Conservation (phyloP, 2,888 invertebrate genomes). For the Lathronympha strigana region DNA sequence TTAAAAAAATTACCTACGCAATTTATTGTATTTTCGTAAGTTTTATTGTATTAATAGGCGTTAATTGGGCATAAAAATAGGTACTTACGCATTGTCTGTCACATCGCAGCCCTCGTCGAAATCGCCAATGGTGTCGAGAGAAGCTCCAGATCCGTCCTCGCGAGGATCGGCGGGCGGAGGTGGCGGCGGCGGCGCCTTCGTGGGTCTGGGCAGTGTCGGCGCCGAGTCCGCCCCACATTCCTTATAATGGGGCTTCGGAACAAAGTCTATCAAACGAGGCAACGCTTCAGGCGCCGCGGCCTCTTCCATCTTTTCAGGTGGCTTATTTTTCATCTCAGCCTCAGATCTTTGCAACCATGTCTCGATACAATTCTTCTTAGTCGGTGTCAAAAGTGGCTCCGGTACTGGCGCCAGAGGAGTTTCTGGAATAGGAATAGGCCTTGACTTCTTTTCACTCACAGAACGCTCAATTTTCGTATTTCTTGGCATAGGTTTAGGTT, state of each 20-base stretch:
- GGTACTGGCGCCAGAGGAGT: slow-evolving; percentile 59
- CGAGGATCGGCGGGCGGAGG: slow-evolving; percentile 70
- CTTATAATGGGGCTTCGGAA: slow-evolving; percentile 85
- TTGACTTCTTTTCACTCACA: slow-evolving; percentile 71
- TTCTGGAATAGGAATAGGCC: slow-evolving; percentile 65
- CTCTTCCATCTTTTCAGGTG: slow-evolving; percentile 71
- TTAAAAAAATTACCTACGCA: background rate
- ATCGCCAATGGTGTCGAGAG: slow-evolving; percentile 89
- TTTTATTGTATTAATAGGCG: background rate
- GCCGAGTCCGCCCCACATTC: slow-evolving; percentile 60
- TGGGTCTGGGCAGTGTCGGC: slow-evolving; percentile 63
- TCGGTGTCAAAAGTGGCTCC: slow-evolving; percentile 73
- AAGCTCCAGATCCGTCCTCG: slow-evolving; percentile 84
- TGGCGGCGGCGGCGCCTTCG: slow-evolving; percentile 66
- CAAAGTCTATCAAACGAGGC: slow-evolving; percentile 89
- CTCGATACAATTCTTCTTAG: slow-evolving; percentile 80
- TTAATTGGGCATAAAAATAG: slow-evolving; percentile 5
- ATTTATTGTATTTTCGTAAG: background rate
- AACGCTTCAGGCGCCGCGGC: slow-evolving; percentile 75
- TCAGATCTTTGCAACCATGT: slow-evolving; percentile 79
- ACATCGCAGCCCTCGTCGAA: slow-evolving; percentile 85
- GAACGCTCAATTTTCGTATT: slow-evolving; percentile 78
- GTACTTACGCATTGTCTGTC: slow-evolving; percentile 74
- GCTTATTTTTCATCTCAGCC: slow-evolving; percentile 77
- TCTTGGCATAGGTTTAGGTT: slow-evolving; percentile 83